These are phyloP conservation scores for Argyresthia goedartella DNA, from an alignment of 2,888 invertebrate species.

Conservation along the genomic window DNA sequence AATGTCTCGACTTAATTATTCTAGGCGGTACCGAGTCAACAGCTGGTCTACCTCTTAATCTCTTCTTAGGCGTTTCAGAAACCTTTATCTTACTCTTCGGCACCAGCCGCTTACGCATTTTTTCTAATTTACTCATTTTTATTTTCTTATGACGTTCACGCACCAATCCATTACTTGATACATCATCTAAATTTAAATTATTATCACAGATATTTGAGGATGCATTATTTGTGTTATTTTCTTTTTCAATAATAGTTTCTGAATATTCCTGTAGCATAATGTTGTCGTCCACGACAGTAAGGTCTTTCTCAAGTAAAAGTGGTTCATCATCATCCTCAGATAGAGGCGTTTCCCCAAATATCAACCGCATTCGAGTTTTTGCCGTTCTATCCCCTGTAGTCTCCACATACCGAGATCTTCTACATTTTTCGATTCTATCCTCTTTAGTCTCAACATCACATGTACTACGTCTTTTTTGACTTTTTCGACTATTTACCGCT, in stretches of 20 bases:
- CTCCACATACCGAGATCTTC: too few species aligned
- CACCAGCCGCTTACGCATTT: conserved; percentile 29
- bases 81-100: conserved; percentile 40
- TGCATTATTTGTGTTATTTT: background rate
- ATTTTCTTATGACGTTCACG: conserved; percentile 14
- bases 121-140: conserved; percentile 35
- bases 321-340: background rate
- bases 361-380: background rate
- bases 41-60: background rate
- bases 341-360: too few species aligned
- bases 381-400: background rate
- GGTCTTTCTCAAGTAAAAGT: background rate
- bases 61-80: conserved; percentile 11
- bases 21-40: background rate
- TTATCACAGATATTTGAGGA: conserved; percentile 1
- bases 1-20: background rate
- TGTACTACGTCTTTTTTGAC: too few species aligned
- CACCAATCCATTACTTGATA: background rate
- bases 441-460: too few species aligned
- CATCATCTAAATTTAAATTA: conserved; percentile 1
- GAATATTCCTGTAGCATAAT: too few species aligned
- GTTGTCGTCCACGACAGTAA: too few species aligned
- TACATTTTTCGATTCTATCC: too few species aligned
- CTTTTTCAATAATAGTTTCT: background rate
- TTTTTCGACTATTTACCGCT: too few species aligned